These are phyloP conservation scores for Napeogenes inachia DNA, from an alignment of 2,888 invertebrate species.

Conservation along the genomic window DNA sequence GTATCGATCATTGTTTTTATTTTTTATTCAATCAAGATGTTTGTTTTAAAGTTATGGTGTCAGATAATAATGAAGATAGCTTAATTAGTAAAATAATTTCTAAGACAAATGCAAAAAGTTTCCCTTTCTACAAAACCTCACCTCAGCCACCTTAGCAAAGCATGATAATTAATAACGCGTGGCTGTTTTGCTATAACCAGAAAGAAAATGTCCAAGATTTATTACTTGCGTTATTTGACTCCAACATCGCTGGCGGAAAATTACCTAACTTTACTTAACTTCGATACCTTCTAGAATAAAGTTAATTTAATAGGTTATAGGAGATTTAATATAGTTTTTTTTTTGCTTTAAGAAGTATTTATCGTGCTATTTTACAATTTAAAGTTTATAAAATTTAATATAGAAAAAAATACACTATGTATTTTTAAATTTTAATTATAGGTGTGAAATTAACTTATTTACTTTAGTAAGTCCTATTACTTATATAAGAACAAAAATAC, in stretches of 20 bases:
- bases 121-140: not conserved
- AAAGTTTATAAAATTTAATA: too few species aligned
- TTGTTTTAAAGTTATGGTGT: too few species aligned
- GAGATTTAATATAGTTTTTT: not conserved
- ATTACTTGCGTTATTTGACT: slow-evolving; percentile 11
- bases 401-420: too few species aligned
- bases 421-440: too few species aligned
- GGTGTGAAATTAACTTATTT: too few species aligned
- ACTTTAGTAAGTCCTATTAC: too few species aligned
- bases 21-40: too few species aligned
- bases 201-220: slow-evolving; percentile 19
- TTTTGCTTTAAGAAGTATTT: not conserved
- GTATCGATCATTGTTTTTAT: too few species aligned
- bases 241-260: slow-evolving; percentile 15
- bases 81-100: not conserved
- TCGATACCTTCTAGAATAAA: slow-evolving; percentile 23
- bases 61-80: not conserved
- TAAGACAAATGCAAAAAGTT: not conserved
- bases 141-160: slow-evolving; percentile 3
- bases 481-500: too few species aligned
- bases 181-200: slow-evolving; percentile 10
- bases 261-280: slow-evolving; percentile 30
- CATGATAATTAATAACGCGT: slow-evolving; percentile 13
- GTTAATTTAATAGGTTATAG: slow-evolving; percentile 3
- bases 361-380: not conserved